Base-by-base conservation (phyloP, 2,797 vertebrate genomes). In the Acanthopagrus latus region DNA sequence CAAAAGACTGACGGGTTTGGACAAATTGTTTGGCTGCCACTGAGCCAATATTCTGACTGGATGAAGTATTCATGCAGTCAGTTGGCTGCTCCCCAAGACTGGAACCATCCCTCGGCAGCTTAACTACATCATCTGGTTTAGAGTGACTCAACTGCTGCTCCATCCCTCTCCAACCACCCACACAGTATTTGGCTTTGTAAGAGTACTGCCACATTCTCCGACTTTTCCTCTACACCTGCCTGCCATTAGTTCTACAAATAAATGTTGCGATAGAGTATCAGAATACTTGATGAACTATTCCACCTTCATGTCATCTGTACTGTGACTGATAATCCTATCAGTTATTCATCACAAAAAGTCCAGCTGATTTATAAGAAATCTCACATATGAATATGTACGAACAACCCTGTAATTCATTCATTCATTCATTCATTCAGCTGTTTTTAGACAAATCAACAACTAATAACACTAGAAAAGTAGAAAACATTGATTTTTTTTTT, bases 401-500 rank as follows among this genome's bases (percentile, higher is more conserved):
- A 77, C 44, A 64, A 67, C 21, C 43, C 4, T 33, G 20, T 16
- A 21, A 14, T 46, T 76, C 33, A 67, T 75, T 85, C n/a, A 14
- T 46, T 76, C 33, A 67, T 75, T 85, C n/a, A 82, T 27, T 27
- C 27, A 27, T 76, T 59, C 43, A 64, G 5, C n/a, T 4, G 78
- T 78, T 80, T 64, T 17, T 51, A 20, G 63, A 54, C 58, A 74
- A 82, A 81, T 65, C 63, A 58, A 41, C 5, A 41, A 60, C 25
- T 10, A 58, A 14, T 64, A 62, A 71, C 38, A 67, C 62, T 78
- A 71, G 2, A 85, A 86, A 80, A 82, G 66, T 56, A 76, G 3
- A 79, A 84, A 80, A 78, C 47, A 81, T 9, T 1, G 64, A 82
- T 76, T 83, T 16, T 76, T 82, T 16, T 27, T 27, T 27, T 85